Evolutionary conservation across 2,113 vertebrate species (phyloP).

Genomic region (Elephas maximus): DNA sequence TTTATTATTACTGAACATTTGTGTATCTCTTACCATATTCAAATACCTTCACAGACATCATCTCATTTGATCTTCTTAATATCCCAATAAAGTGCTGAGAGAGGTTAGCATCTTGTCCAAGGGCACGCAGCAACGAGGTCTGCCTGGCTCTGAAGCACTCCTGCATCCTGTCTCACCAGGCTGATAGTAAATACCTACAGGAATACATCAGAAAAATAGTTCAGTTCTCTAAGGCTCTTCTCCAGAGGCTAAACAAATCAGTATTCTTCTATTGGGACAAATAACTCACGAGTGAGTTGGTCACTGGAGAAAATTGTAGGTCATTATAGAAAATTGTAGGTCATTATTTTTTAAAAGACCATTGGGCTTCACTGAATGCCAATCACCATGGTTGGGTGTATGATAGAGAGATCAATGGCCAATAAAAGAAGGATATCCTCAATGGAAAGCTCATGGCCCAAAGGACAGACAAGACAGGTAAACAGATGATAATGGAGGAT

Average conservation of each 20-base stretch:
- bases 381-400: background rate
- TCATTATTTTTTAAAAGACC: background rate
- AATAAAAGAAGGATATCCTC: background rate
- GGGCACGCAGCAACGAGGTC: background rate
- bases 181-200: background rate
- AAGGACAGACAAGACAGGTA: background rate
- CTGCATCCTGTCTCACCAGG: background rate
- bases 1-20: background rate
- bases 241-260: background rate
- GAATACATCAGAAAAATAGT: background rate
- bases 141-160: background rate
- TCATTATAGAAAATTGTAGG: background rate
- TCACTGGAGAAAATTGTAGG: background rate
- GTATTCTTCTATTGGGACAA: background rate
- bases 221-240: background rate
- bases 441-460: background rate
- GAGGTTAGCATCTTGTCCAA: background rate
- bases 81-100: background rate
- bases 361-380: background rate
- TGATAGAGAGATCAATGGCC: background rate
- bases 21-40: background rate
- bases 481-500: background rate
- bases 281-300: background rate
- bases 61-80: background rate
- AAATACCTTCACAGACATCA: background rate